These are phyloP conservation scores for Incurvaria masculella DNA, from an alignment of 2,888 invertebrate genomes.

Conservation along the genomic window DNA sequence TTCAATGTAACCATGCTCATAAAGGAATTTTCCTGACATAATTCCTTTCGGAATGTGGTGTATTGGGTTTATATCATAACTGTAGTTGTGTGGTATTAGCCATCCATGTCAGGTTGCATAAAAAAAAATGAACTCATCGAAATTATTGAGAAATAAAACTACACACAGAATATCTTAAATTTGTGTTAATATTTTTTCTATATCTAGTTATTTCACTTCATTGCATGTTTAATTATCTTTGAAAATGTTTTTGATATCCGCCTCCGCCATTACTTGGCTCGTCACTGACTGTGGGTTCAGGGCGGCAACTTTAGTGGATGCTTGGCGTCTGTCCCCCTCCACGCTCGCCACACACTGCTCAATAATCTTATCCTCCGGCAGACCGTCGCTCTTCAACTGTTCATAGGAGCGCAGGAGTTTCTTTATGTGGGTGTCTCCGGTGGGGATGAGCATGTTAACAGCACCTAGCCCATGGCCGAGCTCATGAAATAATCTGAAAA, in stretches of 20 bases:
- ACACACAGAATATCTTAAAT: too few relatives aligned
- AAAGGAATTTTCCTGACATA: too few relatives aligned
- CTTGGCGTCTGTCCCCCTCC: constrained; percentile 27
- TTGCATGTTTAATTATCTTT: constrained; percentile 16
- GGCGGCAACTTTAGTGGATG: constrained; percentile 16
- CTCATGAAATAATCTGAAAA: constrained; percentile 64
- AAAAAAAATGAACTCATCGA: too few relatives aligned
- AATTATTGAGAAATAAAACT: too few relatives aligned
- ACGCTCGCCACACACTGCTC: constrained; percentile 31
- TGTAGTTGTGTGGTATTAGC: too few relatives aligned
- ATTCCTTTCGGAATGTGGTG: too few relatives aligned
- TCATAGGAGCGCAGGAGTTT: constrained; percentile 61
- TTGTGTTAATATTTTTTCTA: too few relatives aligned
- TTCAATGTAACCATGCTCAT: too few relatives aligned
- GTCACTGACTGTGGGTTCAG: constrained; percentile 29
- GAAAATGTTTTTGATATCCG: constrained; percentile 35
- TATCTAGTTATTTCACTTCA: neutral
- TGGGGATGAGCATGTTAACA: constrained; percentile 51
- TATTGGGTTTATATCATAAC: too few relatives aligned
- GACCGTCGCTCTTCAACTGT: constrained; percentile 51
- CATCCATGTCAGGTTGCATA: too few relatives aligned
- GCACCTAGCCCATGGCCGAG: constrained; percentile 53
- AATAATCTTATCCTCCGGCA: constrained; percentile 49
- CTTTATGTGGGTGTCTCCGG: constrained; percentile 54
- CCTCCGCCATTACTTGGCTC: constrained; percentile 30